Evolutionary conservation across 2,113 vertebrate species (phyloP).

Genomic region (Aldabrachelys gigantea): DNA sequence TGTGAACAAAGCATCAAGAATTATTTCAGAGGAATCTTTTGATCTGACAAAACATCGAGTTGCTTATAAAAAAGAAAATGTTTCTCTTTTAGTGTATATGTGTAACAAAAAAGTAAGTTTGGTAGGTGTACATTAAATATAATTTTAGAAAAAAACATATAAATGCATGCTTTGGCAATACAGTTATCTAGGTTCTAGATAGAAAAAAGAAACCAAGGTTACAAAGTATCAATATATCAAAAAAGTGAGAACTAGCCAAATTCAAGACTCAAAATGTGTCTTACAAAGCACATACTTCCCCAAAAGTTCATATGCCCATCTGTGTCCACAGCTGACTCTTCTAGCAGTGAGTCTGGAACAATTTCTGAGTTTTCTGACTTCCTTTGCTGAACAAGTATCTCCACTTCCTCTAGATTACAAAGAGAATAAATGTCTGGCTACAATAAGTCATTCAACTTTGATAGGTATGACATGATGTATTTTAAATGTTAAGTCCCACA

Average conservation of each 20-base stretch:
- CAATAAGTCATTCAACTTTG: neutral
- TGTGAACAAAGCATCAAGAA: neutral
- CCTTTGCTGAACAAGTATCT: neutral
- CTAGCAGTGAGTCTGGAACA: slow-evolving; percentile 10
- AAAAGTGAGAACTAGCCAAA: slow-evolving; percentile 38
- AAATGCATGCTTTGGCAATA: neutral
- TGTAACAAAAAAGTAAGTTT: neutral
- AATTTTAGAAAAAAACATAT: neutral
- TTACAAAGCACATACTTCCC: slow-evolving; percentile 54
- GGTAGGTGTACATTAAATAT: neutral
- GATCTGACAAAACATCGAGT: neutral
- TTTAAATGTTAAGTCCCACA: neutral
- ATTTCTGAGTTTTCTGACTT: slow-evolving; percentile 45
- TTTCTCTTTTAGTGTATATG: neutral
- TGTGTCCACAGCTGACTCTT: slow-evolving; percentile 52
- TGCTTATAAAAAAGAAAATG: neutral
- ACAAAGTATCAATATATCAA: neutral
- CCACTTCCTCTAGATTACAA: neutral
- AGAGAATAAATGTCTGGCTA: slow-evolving; percentile 8
- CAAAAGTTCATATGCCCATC: slow-evolving; percentile 60
- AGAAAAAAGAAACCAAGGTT: neutral
- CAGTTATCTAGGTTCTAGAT: slow-evolving; percentile 6
- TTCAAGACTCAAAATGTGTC: slow-evolving; percentile 53
- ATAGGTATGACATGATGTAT: neutral
- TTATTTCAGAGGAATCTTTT: slow-evolving; percentile 19